A percentile compares a stretch with the other conserved stretches of the same genome.
Conservation (phyloP, 2,113 vertebrate species). For the Pseudonaja textilis region DNA sequence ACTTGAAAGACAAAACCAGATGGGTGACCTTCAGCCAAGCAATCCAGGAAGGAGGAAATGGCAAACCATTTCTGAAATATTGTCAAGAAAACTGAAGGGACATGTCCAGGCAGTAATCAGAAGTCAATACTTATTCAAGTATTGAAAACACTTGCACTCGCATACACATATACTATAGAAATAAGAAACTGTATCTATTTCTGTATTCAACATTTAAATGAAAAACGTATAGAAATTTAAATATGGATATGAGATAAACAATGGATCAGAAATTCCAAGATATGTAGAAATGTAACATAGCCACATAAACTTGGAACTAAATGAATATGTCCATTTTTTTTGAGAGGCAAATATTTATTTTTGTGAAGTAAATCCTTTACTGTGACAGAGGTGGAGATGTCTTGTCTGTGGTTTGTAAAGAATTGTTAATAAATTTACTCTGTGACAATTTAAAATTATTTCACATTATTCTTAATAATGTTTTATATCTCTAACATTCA, state of each 20-base stretch:
- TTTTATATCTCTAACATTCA: neutral
- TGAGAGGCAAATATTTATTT: neutral
- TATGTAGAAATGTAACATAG: neutral
- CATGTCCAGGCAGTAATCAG: neutral
- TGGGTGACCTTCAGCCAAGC: neutral
- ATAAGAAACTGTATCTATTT: neutral
- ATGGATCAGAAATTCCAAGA: neutral
- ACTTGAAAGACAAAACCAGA: neutral
- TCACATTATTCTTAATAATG: neutral
- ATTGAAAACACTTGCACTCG: too few relatives aligned
- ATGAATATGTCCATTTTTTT: neutral
- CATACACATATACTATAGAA: neutral
- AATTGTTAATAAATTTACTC: neutral
- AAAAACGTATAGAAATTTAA: neutral
- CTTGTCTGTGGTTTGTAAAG: neutral
- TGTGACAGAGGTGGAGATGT: neutral
- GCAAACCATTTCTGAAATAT: neutral
- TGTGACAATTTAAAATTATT: neutral
- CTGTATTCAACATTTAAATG: neutral
- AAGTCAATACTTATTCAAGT: neutral
- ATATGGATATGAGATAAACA: neutral
- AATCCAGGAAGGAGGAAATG: neutral
- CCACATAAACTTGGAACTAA: neutral
- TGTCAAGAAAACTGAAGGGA: neutral
- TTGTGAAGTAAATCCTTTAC: neutral